Evolutionary conservation across 2,797 vertebrate genomes (phyloP).

Genomic region (Psittacula derbiana): DNA sequence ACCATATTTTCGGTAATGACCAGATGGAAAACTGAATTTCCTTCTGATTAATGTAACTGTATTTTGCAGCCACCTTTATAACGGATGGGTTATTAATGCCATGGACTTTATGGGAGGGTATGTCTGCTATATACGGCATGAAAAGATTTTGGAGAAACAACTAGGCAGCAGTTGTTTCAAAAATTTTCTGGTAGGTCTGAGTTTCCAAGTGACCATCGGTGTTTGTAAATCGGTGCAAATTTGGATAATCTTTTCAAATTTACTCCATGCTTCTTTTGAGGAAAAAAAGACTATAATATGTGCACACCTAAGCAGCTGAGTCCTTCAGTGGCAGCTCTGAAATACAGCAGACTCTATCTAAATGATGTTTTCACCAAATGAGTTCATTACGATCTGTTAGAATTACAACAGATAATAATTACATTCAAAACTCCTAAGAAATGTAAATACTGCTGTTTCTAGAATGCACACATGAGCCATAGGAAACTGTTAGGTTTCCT

Average conservation of each 20-base stretch:
- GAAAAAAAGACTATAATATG: background rate
- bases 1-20: background rate
- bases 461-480: background rate
- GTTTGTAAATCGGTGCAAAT: background rate
- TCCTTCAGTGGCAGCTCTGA: background rate
- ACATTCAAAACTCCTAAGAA: background rate
- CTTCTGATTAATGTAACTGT: background rate
- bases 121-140: background rate
- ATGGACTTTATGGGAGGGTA: background rate
- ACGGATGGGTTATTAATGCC: background rate
- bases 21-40: slow-evolving; percentile 7
- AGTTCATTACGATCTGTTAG: background rate
- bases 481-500: background rate
- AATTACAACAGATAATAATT: background rate
- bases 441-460: background rate
- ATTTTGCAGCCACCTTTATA: background rate
- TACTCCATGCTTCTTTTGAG: background rate
- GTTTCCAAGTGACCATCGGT: background rate
- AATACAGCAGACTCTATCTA: background rate
- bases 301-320: background rate
- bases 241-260: background rate
- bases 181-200: background rate
- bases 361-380: background rate
- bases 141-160: background rate
- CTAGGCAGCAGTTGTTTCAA: background rate